Percentiles rank a stretch among this genome's conserved stretches.
Evolutionary conservation across 2,113 vertebrate species (phyloP).

Genomic region (Gymnocephalus cernua): DNA sequence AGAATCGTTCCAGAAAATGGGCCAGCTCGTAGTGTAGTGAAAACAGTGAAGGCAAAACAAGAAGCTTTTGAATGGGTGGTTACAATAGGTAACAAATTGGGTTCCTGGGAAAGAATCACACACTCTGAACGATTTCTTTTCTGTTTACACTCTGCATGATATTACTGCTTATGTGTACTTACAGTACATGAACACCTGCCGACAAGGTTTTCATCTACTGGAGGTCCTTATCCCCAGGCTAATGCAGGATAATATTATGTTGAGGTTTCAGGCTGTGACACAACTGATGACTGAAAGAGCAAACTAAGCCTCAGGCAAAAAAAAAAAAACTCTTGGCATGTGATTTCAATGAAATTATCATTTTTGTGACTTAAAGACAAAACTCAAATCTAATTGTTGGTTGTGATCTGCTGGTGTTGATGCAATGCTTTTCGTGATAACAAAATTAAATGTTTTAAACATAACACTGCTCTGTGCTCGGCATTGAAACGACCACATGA

Average conservation of each 20-base stretch:
- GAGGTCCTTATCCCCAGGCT: slow-evolving; percentile 63
- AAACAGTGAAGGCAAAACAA: slow-evolving; percentile 16
- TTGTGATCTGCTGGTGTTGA: background rate
- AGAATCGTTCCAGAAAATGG: slow-evolving; percentile 7
- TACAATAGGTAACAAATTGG: slow-evolving; percentile 4
- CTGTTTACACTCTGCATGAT: slow-evolving; percentile 48
- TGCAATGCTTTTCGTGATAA: slow-evolving; percentile 5
- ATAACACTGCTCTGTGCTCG: background rate
- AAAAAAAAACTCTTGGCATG: background rate
- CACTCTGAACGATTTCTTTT: slow-evolving; percentile 9
- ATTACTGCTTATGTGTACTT: slow-evolving; percentile 46
- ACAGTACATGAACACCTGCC: slow-evolving; percentile 26
- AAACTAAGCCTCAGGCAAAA: slow-evolving; percentile 33
- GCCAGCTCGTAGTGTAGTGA: slow-evolving; percentile 2
- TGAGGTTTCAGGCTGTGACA: slow-evolving; percentile 40
- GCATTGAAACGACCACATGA: slow-evolving; percentile 5
- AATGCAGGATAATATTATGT: slow-evolving; percentile 47
- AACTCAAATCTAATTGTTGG: background rate
- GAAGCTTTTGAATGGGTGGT: slow-evolving; percentile 1
- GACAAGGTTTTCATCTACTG: slow-evolving; percentile 33
- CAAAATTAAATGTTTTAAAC: slow-evolving; percentile 11
- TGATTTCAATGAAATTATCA: background rate
- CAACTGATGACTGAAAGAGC: slow-evolving; percentile 24
- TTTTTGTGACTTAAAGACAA: background rate
- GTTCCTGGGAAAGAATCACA: slow-evolving; percentile 31